Evolutionary conservation across 2,113 vertebrate genomes (phyloP).

Genomic region (Erinaceus europaeus): DNA sequence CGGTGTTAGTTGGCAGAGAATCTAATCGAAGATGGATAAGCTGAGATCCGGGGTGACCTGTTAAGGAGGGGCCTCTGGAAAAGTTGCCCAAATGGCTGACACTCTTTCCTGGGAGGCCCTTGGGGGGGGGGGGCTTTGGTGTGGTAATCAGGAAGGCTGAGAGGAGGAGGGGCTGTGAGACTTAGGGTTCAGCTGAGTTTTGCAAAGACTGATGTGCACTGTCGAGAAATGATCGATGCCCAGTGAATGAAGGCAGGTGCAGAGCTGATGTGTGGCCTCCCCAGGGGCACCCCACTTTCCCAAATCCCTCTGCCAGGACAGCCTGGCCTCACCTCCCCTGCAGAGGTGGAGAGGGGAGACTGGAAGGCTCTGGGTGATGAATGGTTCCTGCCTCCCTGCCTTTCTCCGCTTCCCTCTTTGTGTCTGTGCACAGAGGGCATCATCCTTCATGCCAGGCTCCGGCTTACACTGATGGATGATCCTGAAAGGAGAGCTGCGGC

Average conservation of each 20-base stretch:
- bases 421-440: background rate
- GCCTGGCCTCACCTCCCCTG: background rate
- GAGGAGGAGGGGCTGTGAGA: background rate
- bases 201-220: background rate
- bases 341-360: fast-evolving
- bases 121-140: background rate
- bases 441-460: fast-evolving
- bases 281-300: background rate
- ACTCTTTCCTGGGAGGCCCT: background rate
- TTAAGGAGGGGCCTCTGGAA: background rate
- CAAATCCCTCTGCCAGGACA: fast-evolving
- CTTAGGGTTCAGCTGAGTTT: no score
- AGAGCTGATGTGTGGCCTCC: background rate
- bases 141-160: background rate
- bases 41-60: background rate
- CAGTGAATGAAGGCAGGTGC: background rate
- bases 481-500: background rate
- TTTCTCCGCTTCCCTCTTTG: background rate
- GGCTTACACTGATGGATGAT: background rate
- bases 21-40: background rate
- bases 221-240: background rate
- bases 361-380: background rate
- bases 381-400: background rate
- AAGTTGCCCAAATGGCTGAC: background rate
- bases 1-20: background rate